A percentile compares a stretch with the other conserved stretches of the same genome.
phyloP scores from a whole-genome alignment of 2,888 invertebrate species.

The Antheraea yamamai region DNA sequence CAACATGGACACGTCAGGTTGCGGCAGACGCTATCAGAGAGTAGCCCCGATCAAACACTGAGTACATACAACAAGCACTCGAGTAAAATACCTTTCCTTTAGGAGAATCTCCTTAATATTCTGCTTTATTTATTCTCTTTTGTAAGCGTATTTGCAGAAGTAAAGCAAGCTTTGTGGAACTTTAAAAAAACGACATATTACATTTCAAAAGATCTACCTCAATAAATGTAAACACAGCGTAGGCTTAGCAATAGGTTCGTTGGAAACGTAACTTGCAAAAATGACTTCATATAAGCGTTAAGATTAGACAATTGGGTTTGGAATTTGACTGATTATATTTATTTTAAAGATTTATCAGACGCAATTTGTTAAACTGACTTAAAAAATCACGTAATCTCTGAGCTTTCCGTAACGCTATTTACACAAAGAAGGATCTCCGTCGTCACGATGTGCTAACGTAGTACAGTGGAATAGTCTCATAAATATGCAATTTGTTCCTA shows the following conservation, averaged over 20 bases:
- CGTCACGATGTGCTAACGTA: slow-evolving; percentile 30
- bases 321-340: background rate
- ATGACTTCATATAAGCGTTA: background rate
- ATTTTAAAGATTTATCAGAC: background rate
- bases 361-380: background rate
- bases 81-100: background rate
- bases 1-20: no score
- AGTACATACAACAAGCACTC: no score
- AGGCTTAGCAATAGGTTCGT: no score
- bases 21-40: no score
- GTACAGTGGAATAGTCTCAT: slow-evolving; percentile 31
- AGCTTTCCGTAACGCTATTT: background rate
- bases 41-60: no score
- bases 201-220: no score
- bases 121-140: background rate
- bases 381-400: background rate
- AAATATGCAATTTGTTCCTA: slow-evolving; percentile 40
- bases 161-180: background rate
- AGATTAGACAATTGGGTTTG: background rate
- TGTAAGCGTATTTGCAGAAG: background rate
- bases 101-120: background rate
- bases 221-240: no score
- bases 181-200: background rate
- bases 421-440: slow-evolving; percentile 27
- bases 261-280: background rate